Conservation (phyloP, 2,797 vertebrate genomes). For the Taenioides sp. region DNA sequence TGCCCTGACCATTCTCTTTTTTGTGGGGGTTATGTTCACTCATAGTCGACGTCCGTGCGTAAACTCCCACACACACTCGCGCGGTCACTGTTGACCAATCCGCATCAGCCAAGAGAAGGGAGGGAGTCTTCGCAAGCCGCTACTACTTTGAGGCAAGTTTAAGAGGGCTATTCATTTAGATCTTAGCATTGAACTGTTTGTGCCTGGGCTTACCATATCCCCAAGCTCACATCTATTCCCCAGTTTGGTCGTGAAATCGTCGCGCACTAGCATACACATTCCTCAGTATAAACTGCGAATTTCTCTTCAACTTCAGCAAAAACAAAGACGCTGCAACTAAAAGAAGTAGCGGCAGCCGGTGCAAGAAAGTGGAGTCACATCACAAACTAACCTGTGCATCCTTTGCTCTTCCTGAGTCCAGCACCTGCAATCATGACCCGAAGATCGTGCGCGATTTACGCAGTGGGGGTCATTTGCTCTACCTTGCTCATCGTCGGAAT, state of each 20-base stretch:
- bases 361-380: background rate
- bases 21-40: conserved; percentile 1
- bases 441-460: conserved; percentile 63
- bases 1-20: background rate
- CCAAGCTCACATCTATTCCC: background rate
- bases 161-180: background rate
- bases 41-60: background rate
- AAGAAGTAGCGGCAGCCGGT: background rate
- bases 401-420: background rate
- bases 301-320: background rate
- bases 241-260: background rate
- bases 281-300: too few relatives aligned
- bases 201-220: background rate
- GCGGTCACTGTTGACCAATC: conserved; percentile 52
- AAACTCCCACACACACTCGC: conserved; percentile 1
- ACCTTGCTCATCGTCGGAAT: conserved; percentile 64
- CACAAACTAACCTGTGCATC: background rate
- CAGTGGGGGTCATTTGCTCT: conserved; percentile 62
- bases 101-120: conserved; percentile 9
- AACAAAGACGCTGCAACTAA: background rate
- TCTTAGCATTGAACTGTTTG: background rate
- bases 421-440: conserved; percentile 65
- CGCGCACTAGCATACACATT: too few relatives aligned
- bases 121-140: conserved; percentile 17
- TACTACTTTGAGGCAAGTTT: conserved; percentile 26